Conservation (phyloP, 2,113 vertebrate species). For the Etia nguti region DNA sequence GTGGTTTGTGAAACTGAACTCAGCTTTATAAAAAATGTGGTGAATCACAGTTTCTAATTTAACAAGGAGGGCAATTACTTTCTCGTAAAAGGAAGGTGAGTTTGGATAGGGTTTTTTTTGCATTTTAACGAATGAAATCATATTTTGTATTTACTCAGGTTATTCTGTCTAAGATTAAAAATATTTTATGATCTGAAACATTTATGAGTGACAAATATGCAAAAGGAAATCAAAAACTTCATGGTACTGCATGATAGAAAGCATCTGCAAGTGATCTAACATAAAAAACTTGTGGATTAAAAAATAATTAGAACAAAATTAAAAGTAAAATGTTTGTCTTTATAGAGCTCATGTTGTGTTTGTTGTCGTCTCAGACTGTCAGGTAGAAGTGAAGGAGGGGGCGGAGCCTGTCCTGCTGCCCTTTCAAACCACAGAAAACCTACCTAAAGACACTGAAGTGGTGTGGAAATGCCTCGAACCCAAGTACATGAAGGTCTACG, state of each 20-base stretch:
- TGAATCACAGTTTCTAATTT: too few species aligned
- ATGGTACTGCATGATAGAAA: fast-evolving
- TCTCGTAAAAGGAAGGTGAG: too few species aligned
- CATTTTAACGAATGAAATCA: too few species aligned
- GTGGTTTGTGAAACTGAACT: too few species aligned
- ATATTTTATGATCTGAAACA: background rate
- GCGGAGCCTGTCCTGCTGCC: background rate
- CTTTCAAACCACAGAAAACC: background rate
- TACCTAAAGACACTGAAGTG: background rate
- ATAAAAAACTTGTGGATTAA: background rate
- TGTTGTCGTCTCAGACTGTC: background rate
- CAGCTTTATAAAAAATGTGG: too few species aligned
- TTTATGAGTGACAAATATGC: background rate
- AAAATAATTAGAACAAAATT: too few species aligned
- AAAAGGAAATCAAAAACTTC: background rate
- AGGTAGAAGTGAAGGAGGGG: background rate
- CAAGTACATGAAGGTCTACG: background rate
- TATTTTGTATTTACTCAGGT: too few species aligned
- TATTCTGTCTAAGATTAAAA: background rate
- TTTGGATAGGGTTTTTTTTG: too few species aligned
- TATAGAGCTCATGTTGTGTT: background rate
- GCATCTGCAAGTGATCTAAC: background rate
- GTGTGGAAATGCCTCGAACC: background rate
- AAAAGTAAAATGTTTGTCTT: background rate
- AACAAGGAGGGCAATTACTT: too few species aligned